Percentiles rank a stretch among this genome's conserved stretches.
These are phyloP conservation scores for Pelochelys cantorii DNA, from an alignment of 2,797 vertebrate genomes.

Conservation along the genomic window DNA sequence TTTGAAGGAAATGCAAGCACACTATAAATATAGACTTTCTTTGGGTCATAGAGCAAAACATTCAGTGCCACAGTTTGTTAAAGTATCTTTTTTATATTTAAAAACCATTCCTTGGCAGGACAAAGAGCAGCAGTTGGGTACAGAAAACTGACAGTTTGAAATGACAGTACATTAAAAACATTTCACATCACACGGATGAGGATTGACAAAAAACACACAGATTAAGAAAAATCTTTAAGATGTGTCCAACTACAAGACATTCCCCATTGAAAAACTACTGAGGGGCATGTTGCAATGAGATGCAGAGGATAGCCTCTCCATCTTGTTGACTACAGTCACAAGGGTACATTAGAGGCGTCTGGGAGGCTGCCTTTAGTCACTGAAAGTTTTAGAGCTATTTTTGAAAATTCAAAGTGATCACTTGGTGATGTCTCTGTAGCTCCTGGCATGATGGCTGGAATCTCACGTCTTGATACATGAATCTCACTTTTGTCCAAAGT, in stretches of 20 bases:
- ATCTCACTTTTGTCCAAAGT: not conserved
- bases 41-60: slow-evolving; percentile 56
- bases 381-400: too few relatives aligned
- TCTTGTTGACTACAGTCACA: not conserved
- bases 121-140: slow-evolving; percentile 37
- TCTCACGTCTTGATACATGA: not conserved
- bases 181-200: not conserved
- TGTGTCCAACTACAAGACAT: not conserved
- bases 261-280: not conserved
- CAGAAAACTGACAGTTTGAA: slow-evolving; percentile 42
- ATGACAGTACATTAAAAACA: slow-evolving; percentile 29
- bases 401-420: not conserved
- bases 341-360: not conserved
- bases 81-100: slow-evolving; percentile 53
- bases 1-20: slow-evolving; percentile 61
- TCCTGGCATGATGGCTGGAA: not conserved
- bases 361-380: not conserved
- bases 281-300: not conserved
- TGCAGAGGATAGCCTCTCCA: not conserved
- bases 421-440: not conserved
- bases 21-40: slow-evolving; percentile 52
- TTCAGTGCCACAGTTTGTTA: slow-evolving; percentile 50
- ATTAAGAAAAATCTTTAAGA: slow-evolving; percentile 2
- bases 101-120: slow-evolving; percentile 53
- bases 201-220: not conserved